These are phyloP conservation scores for Drosophila atroscutellata DNA, from an alignment of 2,888 invertebrate genomes.

Conservation along the genomic window DNA sequence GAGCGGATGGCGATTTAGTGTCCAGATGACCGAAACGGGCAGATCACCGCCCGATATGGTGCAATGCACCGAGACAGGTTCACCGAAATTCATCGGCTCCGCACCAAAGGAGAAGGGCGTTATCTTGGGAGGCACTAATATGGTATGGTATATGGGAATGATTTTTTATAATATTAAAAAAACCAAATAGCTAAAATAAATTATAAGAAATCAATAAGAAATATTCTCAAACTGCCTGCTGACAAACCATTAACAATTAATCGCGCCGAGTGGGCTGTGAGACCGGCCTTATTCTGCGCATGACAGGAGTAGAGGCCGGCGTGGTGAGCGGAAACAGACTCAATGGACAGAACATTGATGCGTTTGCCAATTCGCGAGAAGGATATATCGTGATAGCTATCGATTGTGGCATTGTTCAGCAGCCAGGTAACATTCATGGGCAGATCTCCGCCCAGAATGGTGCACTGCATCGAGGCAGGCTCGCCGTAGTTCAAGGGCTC, in stretches of 20 bases:
- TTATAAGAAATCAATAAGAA: constrained; percentile 3
- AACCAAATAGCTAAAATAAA: constrained; percentile 19
- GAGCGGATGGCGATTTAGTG: constrained; percentile 86
- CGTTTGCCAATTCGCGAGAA: constrained; percentile 88
- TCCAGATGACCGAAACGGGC: constrained; percentile 92
- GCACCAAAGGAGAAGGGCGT: constrained; percentile 91
- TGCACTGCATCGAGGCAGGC: constrained; percentile 87
- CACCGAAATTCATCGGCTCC: constrained; percentile 89
- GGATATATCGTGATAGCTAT: constrained; percentile 85
- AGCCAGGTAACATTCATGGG: constrained; percentile 89
- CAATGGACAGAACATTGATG: constrained; percentile 87
- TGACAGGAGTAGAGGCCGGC: constrained; percentile 90
- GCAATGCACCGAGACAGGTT: constrained; percentile 87
- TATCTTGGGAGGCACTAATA: constrained; percentile 85
- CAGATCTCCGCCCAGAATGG: constrained; percentile 88
- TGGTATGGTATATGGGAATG: not conserved
- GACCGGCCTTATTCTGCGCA: constrained; percentile 88
- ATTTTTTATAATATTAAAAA: not conserved
- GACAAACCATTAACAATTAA: constrained; percentile 87
- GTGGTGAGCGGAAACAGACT: constrained; percentile 86
- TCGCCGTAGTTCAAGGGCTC: constrained; percentile 88
- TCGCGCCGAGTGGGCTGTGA: constrained; percentile 86
- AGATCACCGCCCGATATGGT: constrained; percentile 91
- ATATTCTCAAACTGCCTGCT: not conserved
- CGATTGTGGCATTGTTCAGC: constrained; percentile 84